phyloP scores from a whole-genome alignment of 2,113 vertebrate species.

The Proterorhinus semilunaris region DNA sequence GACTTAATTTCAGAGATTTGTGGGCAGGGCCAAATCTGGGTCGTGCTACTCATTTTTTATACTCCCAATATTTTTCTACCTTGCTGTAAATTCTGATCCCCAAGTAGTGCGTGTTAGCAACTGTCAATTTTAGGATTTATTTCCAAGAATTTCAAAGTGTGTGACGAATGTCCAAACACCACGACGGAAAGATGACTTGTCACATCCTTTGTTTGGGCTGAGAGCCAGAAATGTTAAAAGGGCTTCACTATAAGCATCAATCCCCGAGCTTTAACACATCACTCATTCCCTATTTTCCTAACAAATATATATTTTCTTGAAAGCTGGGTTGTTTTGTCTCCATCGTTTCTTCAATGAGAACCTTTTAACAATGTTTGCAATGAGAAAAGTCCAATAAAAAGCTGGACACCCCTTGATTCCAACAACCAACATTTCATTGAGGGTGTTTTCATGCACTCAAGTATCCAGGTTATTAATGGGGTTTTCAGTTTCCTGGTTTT shows the following conservation, averaged over 20 bases:
- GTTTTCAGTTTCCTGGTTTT: no score
- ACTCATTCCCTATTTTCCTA: not conserved
- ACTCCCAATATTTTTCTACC: not conserved
- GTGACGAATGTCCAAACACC: slow-evolving; percentile 16
- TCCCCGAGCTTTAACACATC: not conserved
- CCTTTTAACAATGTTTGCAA: no score
- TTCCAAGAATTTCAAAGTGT: slow-evolving; percentile 16
- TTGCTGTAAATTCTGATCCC: slow-evolving; percentile 34
- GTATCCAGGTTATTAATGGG: no score
- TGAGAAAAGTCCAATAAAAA: no score
- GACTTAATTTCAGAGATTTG: slow-evolving; percentile 72
- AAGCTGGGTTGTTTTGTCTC: no score
- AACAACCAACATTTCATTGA: not conserved
- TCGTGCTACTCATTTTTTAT: slow-evolving; percentile 47
- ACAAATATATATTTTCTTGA: no score
- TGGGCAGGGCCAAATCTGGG: slow-evolving; percentile 70
- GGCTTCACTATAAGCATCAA: not conserved
- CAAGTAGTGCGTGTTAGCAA: slow-evolving; percentile 35
- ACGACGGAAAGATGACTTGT: not conserved
- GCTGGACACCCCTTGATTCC: no score
- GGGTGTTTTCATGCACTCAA: no score
- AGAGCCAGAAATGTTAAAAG: not conserved
- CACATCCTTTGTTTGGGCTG: not conserved
- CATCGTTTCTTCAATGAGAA: no score
- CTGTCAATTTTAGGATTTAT: slow-evolving; percentile 56